phyloP scores from a whole-genome alignment of 1,140 invertebrate species.

The Lineus longissimus region DNA sequence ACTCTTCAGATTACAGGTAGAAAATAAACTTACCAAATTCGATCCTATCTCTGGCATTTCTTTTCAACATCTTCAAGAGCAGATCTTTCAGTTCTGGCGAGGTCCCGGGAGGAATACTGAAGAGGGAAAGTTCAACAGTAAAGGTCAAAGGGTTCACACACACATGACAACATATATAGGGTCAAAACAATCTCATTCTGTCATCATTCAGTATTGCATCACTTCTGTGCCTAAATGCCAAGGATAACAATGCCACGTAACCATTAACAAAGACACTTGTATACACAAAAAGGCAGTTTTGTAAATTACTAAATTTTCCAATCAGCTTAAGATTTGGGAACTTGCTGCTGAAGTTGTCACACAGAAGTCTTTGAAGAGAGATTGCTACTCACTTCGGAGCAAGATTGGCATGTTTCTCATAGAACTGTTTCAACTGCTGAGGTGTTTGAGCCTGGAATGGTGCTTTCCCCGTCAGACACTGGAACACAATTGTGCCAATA shows the following conservation, averaged over 20 bases:
- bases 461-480: constrained; percentile 96
- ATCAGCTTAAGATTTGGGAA: no score
- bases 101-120: constrained; percentile 86
- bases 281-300: no score
- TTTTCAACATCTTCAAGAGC: constrained; percentile 75
- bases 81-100: constrained; percentile 84
- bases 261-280: no score
- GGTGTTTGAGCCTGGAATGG: constrained; percentile 97
- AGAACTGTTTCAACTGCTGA: constrained; percentile 95
- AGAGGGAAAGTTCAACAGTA: constrained; percentile 29
- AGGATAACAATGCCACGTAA: no score
- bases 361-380: not conserved
- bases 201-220: no score
- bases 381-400: constrained; percentile 77
- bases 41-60: constrained; percentile 92
- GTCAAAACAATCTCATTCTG: no score
- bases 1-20: no score
- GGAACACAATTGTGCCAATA: constrained; percentile 97
- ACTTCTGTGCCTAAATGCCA: no score
- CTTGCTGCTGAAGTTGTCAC: no score
- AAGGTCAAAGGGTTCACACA: no score
- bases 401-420: constrained; percentile 94
- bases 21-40: constrained; percentile 70
- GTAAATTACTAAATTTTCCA: no score
- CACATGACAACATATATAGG: no score